Evolutionary conservation across 1,140 invertebrate genomes (phyloP), one percentile per base, ranked within the genome.

Genomic region (Patella vulgata): DNA sequence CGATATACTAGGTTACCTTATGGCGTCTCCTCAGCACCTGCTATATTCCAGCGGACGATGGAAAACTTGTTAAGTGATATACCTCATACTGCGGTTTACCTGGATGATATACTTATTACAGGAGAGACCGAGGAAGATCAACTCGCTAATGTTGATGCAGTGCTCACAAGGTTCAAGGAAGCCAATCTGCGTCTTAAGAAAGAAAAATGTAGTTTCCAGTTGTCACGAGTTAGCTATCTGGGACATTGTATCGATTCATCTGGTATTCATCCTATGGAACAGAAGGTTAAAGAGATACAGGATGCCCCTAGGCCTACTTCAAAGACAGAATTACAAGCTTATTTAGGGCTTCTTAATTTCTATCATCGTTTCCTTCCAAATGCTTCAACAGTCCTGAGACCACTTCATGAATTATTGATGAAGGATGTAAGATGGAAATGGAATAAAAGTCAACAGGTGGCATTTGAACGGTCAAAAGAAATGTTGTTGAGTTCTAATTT

Each of bases 1-100:
- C 25, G 21, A 11, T 69, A 61, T 27, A 60, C 60, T 12, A 21
- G 59, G 17, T 31, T 69, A 27, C 59, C 63, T 1, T 74, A 86
- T 75, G 86, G 85, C 6, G 79, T 88, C 12, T 80, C 85, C 60
- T 80, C 79, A 6, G 86, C 85, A 1, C 85, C 86, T 12, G 68
- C 76, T n/a, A 80, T 86, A 55, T 88, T 88, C 61, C 4, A 58
- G 42, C 21, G 27, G 25, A 17, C 28, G 1, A n/a, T 44, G 21
- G 43, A 58, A 14, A 44, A 33, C 4, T 12, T 58, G 2, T 28
- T 36, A 14, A 8, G 6, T 5, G 33, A 8, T 36, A 8, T 36
- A 19, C 21, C 30, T 9, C 28, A 53, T n/a, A 33, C 40, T 28
- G 30, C 40, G 6, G 23, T 4, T 12, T 46, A 1, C 23, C 9